Base-by-base conservation (phyloP, 2,797 vertebrate species). In the Varecia variegata region DNA sequence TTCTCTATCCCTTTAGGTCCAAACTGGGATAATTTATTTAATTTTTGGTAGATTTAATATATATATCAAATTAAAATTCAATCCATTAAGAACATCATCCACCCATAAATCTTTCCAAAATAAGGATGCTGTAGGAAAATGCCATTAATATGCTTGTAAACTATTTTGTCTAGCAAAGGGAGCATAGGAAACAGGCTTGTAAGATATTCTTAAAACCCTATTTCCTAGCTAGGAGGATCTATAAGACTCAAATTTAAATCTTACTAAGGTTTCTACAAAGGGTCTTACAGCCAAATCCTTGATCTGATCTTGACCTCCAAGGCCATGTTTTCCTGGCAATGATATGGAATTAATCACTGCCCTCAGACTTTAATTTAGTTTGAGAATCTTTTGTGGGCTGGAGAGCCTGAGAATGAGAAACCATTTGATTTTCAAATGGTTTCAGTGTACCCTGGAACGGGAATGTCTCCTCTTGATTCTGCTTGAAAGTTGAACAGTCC, bases 361-460 rank as follows among this genome's bases (percentile, higher is more conserved):
- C 40, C 74, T 45, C 68, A 58, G 65, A 54, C 56, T 95, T 92
- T 92, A 85, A 92, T 77, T 87, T 90, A 77, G 35, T 82, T 90
- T 58, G 83, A 81, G 58, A 83, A 56, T 80, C 38, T 80, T 94
- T 77, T 70, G 40, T 68, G 80, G 65, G 2, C n/a, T 90, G 2
- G n/a, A 80, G 27, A 90, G 30, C n/a, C n/a, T 58, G 13, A 30
- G 47, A 93, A 79, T 77, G 17, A 94, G 54, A 87, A 62, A 82
- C 18, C 52, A 30, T 43, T 80, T 82, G 62, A 71, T 88, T 88
- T 94, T 86, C 38, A 52, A 90, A 89, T 23, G n/a, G n/a, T n/a
- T n/a, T 65, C 68, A 90, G 60, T 54, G 86, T 27, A 77, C 82
- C 89, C 54, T 94, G 18, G 43, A 38, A 65, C 45, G 40, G 68